Evolutionary conservation across 2,113 vertebrate species (phyloP), one percentile per base, ranked within the genome.

Genomic region (Fulmarus glacialis): DNA sequence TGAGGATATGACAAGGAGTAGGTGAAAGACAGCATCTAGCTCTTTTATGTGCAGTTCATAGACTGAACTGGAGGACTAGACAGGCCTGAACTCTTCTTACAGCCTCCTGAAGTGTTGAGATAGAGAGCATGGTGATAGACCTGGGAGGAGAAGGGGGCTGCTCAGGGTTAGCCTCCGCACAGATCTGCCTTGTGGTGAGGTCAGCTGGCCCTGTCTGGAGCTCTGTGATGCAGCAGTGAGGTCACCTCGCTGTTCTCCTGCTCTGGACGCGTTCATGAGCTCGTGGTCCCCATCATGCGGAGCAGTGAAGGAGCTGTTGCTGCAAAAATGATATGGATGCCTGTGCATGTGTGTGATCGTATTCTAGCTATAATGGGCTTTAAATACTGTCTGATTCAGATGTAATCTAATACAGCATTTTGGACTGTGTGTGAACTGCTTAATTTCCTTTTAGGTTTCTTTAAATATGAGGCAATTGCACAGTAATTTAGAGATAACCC

Each of bases 371-470:
- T 48, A 91, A 66, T 15, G 43, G 34, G 32, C 56, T 94, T 72
- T 72, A 96, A 92, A 89, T 79, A 27, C 50, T 3, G 0, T 36
- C 71, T 62, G 62, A 62, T 87, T 56, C 73, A 82, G 73, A 42
- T 38, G 42, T 22, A 75, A n/a, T 53, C 40, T 79, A 75, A 58
- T 16, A 47, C 34, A 79, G 34, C 19, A 60, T 36, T 64, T 85
- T 66, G 53, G 70, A 75, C 30, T 75, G 18, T 38, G 47, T 82
- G 40, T 60, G 64, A 95, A 77, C 80, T 85, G 66, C 70, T 82
- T 93, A 89, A 85, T 92, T 94, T 95, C 83, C 84, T 73, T 30
- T 75, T 26, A 73, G 66, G 36, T 82, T 96, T 97, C 77, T 84
- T 82, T 87, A 89, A 93, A 91, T 93, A 73, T 45, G 68, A 89